These are phyloP conservation scores for Eilema depressum DNA, from an alignment of 2,888 invertebrate species.

Conservation along the genomic window DNA sequence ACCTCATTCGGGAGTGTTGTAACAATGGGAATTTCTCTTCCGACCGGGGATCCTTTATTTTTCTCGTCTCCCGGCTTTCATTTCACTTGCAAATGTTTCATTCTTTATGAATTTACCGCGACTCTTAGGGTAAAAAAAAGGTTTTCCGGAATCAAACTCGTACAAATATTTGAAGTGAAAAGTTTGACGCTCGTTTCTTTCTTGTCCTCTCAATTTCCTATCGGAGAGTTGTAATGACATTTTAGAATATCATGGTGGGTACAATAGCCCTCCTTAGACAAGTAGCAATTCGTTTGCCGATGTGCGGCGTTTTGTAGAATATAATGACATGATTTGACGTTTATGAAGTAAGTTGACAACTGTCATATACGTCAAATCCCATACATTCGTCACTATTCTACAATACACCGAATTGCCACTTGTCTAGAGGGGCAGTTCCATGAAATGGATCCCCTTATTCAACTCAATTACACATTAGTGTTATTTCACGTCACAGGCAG, in stretches of 20 bases:
- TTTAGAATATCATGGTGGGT: conserved; percentile 25
- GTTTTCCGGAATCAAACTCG: conserved; percentile 71
- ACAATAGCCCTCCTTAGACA: too few relatives aligned
- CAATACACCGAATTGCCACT: too few relatives aligned
- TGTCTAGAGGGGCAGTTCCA: too few relatives aligned
- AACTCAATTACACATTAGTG: conserved; percentile 33
- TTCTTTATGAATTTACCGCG: conserved; percentile 79
- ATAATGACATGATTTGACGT: too few relatives aligned
- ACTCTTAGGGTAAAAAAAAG: conserved; percentile 63
- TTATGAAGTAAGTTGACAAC: too few relatives aligned
- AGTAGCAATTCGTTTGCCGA: too few relatives aligned
- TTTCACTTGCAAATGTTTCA: conserved; percentile 83
- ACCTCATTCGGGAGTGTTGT: conserved; percentile 74
- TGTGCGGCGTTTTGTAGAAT: too few relatives aligned
- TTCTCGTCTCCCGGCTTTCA: conserved; percentile 74
- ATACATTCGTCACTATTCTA: too few relatives aligned
- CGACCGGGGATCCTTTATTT: conserved; percentile 72
- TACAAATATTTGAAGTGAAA: conserved; percentile 74
- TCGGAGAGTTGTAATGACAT: conserved; percentile 35
- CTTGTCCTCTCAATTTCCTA: conserved; percentile 56
- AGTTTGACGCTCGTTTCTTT: conserved; percentile 52
- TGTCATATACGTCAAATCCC: too few relatives aligned
- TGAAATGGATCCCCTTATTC: conserved; percentile 38
- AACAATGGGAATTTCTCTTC: conserved; percentile 77
- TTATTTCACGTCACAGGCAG: conserved; percentile 38